phyloP scores from a whole-genome alignment of 2,797 vertebrate species.

The Notolabrus celidotus region DNA sequence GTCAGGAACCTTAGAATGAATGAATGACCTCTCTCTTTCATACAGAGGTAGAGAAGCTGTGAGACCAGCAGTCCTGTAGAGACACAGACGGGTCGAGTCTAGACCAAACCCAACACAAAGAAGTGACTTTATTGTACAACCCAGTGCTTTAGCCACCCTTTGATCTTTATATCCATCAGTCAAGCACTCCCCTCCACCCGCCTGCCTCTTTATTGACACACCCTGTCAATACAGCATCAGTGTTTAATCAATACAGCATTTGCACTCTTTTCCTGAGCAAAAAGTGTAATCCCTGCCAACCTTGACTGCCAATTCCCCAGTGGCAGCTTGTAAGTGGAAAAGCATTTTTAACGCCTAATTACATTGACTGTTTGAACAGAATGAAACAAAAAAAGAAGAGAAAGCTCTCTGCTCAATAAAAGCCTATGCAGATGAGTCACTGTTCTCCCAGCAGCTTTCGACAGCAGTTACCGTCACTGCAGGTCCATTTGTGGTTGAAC shows the following conservation, averaged over 20 bases:
- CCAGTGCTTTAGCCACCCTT: slow-evolving; percentile 29
- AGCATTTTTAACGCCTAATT: slow-evolving; percentile 54
- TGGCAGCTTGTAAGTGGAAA: slow-evolving; percentile 25
- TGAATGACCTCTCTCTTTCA: too few species aligned
- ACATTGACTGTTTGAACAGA: slow-evolving; percentile 29
- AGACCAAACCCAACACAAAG: slow-evolving; percentile 5
- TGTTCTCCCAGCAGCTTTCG: slow-evolving; percentile 28
- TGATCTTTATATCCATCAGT: slow-evolving; percentile 41
- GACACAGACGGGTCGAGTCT: neutral
- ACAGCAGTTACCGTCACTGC: slow-evolving; percentile 3
- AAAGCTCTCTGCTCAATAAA: slow-evolving; percentile 1
- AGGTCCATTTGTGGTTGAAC: slow-evolving; percentile 31
- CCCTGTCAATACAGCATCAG: slow-evolving; percentile 62
- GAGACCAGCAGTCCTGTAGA: neutral
- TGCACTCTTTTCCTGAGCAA: slow-evolving; percentile 48
- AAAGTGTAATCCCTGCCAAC: slow-evolving; percentile 43
- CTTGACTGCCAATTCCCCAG: slow-evolving; percentile 40
- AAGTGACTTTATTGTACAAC: slow-evolving; percentile 17
- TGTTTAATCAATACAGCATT: slow-evolving; percentile 62
- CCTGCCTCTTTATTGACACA: slow-evolving; percentile 45
- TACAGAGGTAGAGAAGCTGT: neutral
- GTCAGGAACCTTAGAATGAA: neutral
- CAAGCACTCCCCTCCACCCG: slow-evolving; percentile 17
- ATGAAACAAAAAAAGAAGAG: slow-evolving; percentile 4
- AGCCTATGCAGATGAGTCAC: slow-evolving; percentile 12